Base-by-base conservation (phyloP, 2,113 vertebrate species). In the Vimba vimba region DNA sequence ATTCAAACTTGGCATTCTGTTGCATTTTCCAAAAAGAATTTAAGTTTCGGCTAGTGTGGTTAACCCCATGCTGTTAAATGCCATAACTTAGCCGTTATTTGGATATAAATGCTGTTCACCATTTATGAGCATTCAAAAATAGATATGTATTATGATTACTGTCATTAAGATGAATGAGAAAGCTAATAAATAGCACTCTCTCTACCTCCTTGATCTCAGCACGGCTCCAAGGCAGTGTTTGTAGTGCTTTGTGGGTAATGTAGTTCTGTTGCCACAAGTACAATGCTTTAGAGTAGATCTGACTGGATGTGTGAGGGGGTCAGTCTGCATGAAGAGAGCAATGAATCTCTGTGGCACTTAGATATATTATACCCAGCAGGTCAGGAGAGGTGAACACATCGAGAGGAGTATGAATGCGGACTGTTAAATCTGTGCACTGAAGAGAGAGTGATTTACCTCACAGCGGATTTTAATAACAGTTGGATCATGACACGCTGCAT, bases 401-500 rank as follows among this genome's bases (percentile, higher is more conserved):
- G 39, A 86, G 6, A 75, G 27, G 45, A 8, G 25, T 25, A 19
- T 52, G 45, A 78, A 23, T 33, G 17, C 0, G 10, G 15, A 0
- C 27, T 66, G 64, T 52, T 50, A 77, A 2, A 27, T 77, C 15
- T 13, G 89, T 84, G 86, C 73, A 85, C 83, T 89, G 86, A 76
- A 89, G 86, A 55, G 73, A 85, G 82, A 39, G 33, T 50, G 89
- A 91, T 91, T 90, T 85, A 82, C 89, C 88, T 91, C 79, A 84
- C 89, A 89, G 77, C 68, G 50, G 79, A 50, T 82, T 88, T 91
- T 89, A 90, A 90, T 84, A 88, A 87, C 36, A 47, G 55, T 52
- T 47, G n/a, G 60, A 85, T 47, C 66, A 62, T 57, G 57, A 62
- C 23, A 76, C 17, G 2, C 62, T 39, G 47, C 74, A 19, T 17